These are phyloP conservation scores for Brachyopa scutellaris DNA, from an alignment of 2,888 invertebrate species.

Conservation along the genomic window DNA sequence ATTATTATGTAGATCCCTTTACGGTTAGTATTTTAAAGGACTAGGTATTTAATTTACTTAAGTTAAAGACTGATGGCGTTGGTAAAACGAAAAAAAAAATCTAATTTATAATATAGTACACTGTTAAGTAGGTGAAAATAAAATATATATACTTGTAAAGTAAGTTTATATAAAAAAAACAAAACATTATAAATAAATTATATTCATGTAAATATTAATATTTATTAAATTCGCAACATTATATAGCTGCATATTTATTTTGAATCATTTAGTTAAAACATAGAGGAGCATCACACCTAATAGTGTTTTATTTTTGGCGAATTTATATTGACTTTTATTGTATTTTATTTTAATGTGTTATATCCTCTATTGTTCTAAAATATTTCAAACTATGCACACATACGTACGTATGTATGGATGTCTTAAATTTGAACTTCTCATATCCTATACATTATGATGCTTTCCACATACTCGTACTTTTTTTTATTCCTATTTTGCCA, in stretches of 20 bases:
- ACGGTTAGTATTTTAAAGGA: constrained; percentile 35
- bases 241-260: constrained; percentile 51
- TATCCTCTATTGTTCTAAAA: not conserved
- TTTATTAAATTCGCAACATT: constrained; percentile 43
- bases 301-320: constrained; percentile 25
- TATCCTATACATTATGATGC: constrained; percentile 6
- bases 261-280: constrained; percentile 20
- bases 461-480: constrained; percentile 4
- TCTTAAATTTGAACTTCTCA: constrained; percentile 3
- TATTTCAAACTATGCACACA: constrained; percentile 3
- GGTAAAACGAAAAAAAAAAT: constrained; percentile 72
- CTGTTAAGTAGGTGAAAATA: constrained; percentile 26
- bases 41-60: constrained; percentile 69
- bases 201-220: constrained; percentile 48
- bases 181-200: not conserved
- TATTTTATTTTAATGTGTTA: not conserved
- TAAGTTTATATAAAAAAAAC: constrained; percentile 14
- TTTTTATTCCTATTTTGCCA: constrained; percentile 62
- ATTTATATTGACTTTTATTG: constrained; percentile 22
- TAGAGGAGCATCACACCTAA: not conserved
- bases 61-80: constrained; percentile 81
- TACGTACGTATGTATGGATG: not conserved
- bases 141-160: constrained; percentile 19
- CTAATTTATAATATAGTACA: constrained; percentile 31
- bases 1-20: constrained; percentile 11